phyloP scores from a whole-genome alignment of 2,113 vertebrate species.

The Lutjanus erythropterus region DNA sequence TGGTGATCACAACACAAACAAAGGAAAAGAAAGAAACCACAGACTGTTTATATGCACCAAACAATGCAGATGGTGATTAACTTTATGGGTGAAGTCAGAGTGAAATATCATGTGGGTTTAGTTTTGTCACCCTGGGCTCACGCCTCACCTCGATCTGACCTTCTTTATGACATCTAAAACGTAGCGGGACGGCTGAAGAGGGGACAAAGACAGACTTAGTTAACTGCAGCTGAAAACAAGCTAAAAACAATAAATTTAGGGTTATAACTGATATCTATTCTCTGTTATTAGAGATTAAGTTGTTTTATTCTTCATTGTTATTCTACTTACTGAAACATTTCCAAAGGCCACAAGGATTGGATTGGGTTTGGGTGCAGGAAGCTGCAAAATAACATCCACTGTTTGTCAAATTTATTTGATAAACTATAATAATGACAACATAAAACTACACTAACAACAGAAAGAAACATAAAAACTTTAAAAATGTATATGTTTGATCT shows the following conservation, averaged over 20 bases:
- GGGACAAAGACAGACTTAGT: neutral
- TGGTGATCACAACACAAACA: constrained; percentile 59
- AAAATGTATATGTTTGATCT: neutral
- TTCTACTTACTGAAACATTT: constrained; percentile 89
- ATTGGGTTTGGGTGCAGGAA: constrained; percentile 88
- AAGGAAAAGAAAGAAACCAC: neutral
- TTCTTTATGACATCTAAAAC: constrained; percentile 95
- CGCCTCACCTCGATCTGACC: constrained; percentile 92
- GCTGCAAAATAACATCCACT: constrained; percentile 80
- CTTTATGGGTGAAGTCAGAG: neutral
- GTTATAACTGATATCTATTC: neutral
- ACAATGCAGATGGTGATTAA: neutral
- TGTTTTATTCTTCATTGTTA: neutral
- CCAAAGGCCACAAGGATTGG: constrained; percentile 92
- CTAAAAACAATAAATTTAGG: neutral
- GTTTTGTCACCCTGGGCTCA: neutral
- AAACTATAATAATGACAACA: neutral
- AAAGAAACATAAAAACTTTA: neutral
- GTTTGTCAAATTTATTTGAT: neutral
- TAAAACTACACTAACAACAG: neutral
- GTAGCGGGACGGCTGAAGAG: constrained; percentile 88
- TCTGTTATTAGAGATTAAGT: neutral
- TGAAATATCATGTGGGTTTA: neutral
- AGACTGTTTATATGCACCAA: neutral
- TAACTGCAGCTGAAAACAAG: neutral